Evolutionary conservation across 2,113 vertebrate genomes (phyloP).

Genomic region (Pachyramphus minor): DNA sequence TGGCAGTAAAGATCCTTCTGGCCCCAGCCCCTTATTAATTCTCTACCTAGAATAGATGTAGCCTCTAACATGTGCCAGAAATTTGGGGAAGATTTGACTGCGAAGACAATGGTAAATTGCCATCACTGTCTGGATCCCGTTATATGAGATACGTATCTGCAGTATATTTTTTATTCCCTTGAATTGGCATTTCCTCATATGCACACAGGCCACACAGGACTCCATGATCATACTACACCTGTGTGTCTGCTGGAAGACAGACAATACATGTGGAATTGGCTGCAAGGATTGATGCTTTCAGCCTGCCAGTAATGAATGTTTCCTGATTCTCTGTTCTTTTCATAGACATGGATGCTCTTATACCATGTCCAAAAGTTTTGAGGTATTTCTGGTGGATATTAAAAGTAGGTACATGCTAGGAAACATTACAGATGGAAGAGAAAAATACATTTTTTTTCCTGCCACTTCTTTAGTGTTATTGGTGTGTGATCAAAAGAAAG

Average conservation of each 20-base stretch:
- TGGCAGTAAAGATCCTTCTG: slow-evolving; percentile 23
- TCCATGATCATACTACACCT: neutral
- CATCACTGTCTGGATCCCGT: neutral
- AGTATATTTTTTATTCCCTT: neutral
- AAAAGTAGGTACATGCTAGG: neutral
- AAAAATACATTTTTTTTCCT: neutral
- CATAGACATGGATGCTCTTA: neutral
- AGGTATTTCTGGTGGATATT: neutral
- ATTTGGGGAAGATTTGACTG: neutral
- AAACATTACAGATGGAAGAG: neutral
- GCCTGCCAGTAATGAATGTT: neutral
- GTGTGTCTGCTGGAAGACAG: neutral
- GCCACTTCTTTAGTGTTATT: neutral
- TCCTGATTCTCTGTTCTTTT: neutral
- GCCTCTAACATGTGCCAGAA: neutral
- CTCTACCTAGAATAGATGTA: neutral
- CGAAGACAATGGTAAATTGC: neutral
- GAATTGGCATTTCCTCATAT: neutral
- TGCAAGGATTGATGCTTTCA: neutral
- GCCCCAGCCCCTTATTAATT: neutral
- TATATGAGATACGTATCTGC: neutral
- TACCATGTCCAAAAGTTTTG: neutral
- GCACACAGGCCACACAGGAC: neutral
- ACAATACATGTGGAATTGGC: neutral
- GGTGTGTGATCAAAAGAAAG: slow-evolving; percentile 40